Percentiles rank a stretch among this genome's conserved stretches.
Evolutionary conservation across 2,888 invertebrate genomes (phyloP).

Genomic region (Girardia tigrina): DNA sequence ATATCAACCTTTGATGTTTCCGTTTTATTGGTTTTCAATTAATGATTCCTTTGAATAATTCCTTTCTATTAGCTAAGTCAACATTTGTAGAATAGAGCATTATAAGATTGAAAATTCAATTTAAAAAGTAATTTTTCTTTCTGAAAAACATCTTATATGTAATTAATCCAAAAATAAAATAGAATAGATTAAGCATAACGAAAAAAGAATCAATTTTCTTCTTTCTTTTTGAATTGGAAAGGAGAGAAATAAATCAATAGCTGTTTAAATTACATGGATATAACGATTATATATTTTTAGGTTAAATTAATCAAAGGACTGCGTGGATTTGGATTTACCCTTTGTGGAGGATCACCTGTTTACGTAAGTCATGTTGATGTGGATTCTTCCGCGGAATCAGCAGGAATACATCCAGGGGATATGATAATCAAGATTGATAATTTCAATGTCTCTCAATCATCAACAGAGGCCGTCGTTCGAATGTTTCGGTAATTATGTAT

Average conservation of each 20-base stretch:
- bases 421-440: slow-evolving; percentile 34
- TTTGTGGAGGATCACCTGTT: slow-evolving; percentile 33
- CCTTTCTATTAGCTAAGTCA: background rate
- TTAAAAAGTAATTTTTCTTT: too few species aligned
- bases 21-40: slow-evolving; percentile 19
- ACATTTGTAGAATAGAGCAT: background rate
- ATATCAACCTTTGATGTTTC: slow-evolving; percentile 20
- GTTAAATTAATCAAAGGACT: slow-evolving; percentile 26
- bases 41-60: slow-evolving; percentile 18
- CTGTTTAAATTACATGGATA: too few species aligned
- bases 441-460: slow-evolving; percentile 34
- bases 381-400: slow-evolving; percentile 31
- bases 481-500: slow-evolving; percentile 34
- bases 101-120: too few species aligned
- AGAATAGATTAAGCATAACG: too few species aligned
- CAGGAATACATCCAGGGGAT: slow-evolving; percentile 32
- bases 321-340: slow-evolving; percentile 34
- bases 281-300: too few species aligned
- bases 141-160: too few species aligned
- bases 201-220: too few species aligned
- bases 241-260: too few species aligned
- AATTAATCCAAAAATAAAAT: too few species aligned
- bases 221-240: too few species aligned
- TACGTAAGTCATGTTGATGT: slow-evolving; percentile 30
- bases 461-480: slow-evolving; percentile 31